phyloP scores from a whole-genome alignment of 2,888 invertebrate genomes.

The Scaeva pyrastri region DNA sequence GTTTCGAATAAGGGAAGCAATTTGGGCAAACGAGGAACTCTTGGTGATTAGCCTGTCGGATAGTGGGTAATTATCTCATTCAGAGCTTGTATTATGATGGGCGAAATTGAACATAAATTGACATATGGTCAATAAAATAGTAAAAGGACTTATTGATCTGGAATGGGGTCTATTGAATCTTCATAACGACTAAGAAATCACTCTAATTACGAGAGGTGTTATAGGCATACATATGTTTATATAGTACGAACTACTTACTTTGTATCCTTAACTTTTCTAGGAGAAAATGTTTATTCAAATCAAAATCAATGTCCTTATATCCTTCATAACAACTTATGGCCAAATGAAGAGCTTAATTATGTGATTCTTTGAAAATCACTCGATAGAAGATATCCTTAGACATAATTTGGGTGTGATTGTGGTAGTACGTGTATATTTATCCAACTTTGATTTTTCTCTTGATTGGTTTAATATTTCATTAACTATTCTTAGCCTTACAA shows the following conservation, averaged over 20 bases:
- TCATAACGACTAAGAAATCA: conserved; percentile 33
- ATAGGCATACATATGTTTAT: too few relatives aligned
- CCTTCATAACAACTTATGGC: neutral
- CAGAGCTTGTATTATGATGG: conserved; percentile 29
- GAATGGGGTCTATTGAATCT: conserved; percentile 27
- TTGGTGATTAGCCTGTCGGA: conserved; percentile 43
- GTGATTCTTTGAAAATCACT: neutral
- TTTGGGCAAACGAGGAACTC: conserved; percentile 15
- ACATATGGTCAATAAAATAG: neutral
- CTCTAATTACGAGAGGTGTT: conserved; percentile 43
- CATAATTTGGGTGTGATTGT: too few relatives aligned
- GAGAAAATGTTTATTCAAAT: neutral
- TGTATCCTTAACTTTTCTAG: neutral
- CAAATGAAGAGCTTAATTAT: conserved; percentile 28
- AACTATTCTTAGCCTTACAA: neutral
- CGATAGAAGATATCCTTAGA: too few relatives aligned
- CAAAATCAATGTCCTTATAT: conserved; percentile 10
- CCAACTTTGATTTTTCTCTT: neutral
- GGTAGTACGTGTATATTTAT: too few relatives aligned
- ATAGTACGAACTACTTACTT: too few relatives aligned
- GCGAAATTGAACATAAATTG: conserved; percentile 60
- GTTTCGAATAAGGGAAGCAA: neutral
- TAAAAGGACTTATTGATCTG: conserved; percentile 46
- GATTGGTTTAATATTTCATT: conserved; percentile 22
- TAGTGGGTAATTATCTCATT: conserved; percentile 67